phyloP scores from a whole-genome alignment of 1,140 invertebrate species.

The Papilio helenus region DNA sequence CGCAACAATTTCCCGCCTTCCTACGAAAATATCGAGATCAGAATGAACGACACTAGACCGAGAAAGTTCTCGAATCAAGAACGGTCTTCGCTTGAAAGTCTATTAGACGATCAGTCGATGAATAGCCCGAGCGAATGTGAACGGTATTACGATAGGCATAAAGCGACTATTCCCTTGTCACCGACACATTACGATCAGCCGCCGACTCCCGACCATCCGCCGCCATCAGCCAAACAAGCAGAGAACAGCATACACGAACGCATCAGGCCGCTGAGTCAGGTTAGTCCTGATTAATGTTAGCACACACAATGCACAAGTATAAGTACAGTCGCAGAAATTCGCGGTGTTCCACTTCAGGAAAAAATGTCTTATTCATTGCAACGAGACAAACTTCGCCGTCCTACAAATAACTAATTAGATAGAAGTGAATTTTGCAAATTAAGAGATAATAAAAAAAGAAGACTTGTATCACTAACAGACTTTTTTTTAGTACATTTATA shows the following conservation, averaged over 20 bases:
- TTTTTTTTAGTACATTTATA: too few relatives aligned
- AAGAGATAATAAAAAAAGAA: too few relatives aligned
- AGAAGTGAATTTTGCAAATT: too few relatives aligned
- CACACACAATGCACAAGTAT: neutral
- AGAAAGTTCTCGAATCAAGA: constrained; percentile 80
- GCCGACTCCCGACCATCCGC: constrained; percentile 96
- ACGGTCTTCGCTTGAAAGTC: constrained; percentile 86
- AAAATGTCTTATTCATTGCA: too few relatives aligned
- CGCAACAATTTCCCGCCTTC: constrained; percentile 84
- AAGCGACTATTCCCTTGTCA: constrained; percentile 85
- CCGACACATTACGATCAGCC: constrained; percentile 96
- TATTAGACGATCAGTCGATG: constrained; percentile 83
- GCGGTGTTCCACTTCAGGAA: too few relatives aligned
- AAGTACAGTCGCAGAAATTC: neutral
- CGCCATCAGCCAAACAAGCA: constrained; percentile 95
- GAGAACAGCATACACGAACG: constrained; percentile 94
- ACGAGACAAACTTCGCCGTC: too few relatives aligned
- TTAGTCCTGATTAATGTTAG: constrained; percentile 77
- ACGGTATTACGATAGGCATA: constrained; percentile 66
- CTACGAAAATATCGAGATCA: constrained; percentile 85
- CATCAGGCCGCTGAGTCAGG: constrained; percentile 94
- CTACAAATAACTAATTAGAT: too few relatives aligned
- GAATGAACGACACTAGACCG: constrained; percentile 68
- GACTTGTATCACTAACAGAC: too few relatives aligned
- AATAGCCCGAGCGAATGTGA: constrained; percentile 76